phyloP scores from a whole-genome alignment of 2,888 invertebrate species.

The Dyspetes luteomarginatus region DNA sequence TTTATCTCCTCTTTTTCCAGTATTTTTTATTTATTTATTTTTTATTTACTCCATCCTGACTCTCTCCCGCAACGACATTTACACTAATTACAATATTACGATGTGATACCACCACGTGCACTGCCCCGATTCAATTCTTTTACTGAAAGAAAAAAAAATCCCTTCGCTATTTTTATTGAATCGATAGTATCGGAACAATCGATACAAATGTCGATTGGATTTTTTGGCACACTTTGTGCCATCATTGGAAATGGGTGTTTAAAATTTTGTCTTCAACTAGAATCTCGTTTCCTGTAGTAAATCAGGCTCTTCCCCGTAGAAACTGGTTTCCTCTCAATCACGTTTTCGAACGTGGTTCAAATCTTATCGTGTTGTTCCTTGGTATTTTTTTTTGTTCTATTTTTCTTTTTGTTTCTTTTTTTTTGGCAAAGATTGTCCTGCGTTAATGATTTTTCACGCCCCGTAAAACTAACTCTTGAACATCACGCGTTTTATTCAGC shows the following conservation, averaged over 20 bases:
- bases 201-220: neutral
- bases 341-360: too few species aligned
- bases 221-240: neutral
- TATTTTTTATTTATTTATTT: slow-evolving; percentile 1
- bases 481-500: neutral
- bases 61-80: slow-evolving; percentile 39
- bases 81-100: slow-evolving; percentile 59
- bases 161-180: neutral
- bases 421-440: too few species aligned
- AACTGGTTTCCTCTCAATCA: too few species aligned
- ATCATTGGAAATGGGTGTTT: neutral
- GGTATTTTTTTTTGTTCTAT: too few species aligned
- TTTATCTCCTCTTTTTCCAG: neutral
- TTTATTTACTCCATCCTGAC: slow-evolving; percentile 6
- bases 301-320: too few species aligned
- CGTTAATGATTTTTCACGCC: too few species aligned
- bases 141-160: neutral
- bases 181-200: neutral
- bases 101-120: slow-evolving; percentile 10
- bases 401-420: too few species aligned
- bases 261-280: neutral
- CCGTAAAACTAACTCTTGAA: too few species aligned
- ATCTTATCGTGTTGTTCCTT: too few species aligned
- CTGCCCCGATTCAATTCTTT: neutral
- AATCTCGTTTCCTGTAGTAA: too few species aligned